Base-by-base conservation (phyloP, 2,888 invertebrate genomes). In the Himalopsyche kuldschensis region DNA sequence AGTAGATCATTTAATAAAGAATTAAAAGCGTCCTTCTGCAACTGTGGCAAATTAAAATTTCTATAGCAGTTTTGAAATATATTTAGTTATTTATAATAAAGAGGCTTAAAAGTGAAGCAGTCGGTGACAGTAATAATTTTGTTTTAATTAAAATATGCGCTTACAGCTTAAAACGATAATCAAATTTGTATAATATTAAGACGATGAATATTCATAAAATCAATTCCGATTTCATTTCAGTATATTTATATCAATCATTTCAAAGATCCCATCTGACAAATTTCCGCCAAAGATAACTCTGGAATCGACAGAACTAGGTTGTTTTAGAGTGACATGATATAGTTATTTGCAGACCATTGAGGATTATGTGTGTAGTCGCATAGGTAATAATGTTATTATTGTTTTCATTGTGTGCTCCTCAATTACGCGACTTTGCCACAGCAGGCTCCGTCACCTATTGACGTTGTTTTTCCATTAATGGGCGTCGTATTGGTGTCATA, bases 401-500 rank as follows among this genome's bases (percentile, higher is more conserved):
- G 15, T 69, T 69, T 69, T 69, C 30, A 27, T 78, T 78, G 47
- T 47, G 47, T 30, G 30, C 15, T 78, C 24, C 15, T 35, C 15
- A 24, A 79, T 84, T 86, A 86, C 84, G 84, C 83, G 20, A 82
- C 86, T 82, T 85, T 86, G 0, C 92, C 91, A 88, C 95, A 95
- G 88, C 94, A 95, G 80, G 93, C 93, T 84, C 92, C 91, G 87
- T 95, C 95, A 82, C 93, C 94, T 55, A 95, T 93, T 10, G 94
- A 92, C 78, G 95, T 94, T 24, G 95, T 94, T 88, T 94, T 94
- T 48, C 95, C 95, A 88, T 95, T 95, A 87, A 95, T 94, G 69
- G 94, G 94, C 35, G 95, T 94, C 87, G 94, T 91, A 88, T 93
- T 94, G 78, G 94, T 93, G 87, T 95, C 95, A 88, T 96, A 95